Percentiles rank a stretch among this genome's conserved stretches.
These are phyloP conservation scores for Arctopsyche grandis DNA, from an alignment of 1,140 invertebrate genomes.

Conservation along the genomic window DNA sequence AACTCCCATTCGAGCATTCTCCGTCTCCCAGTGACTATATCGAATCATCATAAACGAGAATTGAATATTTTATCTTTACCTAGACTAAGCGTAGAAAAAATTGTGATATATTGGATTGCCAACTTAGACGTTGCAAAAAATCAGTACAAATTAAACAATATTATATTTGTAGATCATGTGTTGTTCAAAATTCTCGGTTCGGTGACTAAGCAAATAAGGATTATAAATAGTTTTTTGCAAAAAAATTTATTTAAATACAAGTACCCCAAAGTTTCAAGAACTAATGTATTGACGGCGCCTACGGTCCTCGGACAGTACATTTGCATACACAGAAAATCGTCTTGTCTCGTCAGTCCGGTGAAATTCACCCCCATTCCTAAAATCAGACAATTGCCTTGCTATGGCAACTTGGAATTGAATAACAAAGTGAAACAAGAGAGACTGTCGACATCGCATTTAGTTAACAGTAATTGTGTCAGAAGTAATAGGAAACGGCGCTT, in stretches of 20 bases:
- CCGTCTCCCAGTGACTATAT: not conserved
- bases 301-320: conserved; percentile 56
- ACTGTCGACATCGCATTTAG: not conserved
- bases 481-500: conserved; percentile 41
- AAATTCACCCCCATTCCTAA: conserved; percentile 61
- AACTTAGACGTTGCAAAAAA: conserved; percentile 26
- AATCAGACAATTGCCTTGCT: conserved; percentile 62
- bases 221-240: conserved; percentile 63
- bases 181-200: conserved; percentile 60
- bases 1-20: not conserved
- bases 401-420: conserved; percentile 64
- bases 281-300: conserved; percentile 61
- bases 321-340: conserved; percentile 58
- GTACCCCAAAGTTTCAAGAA: conserved; percentile 62
- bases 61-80: conserved; percentile 13
- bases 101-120: not conserved
- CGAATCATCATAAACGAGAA: not conserved
- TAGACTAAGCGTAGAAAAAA: conserved; percentile 24
- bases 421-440: conserved; percentile 63
- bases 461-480: conserved; percentile 27
- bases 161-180: conserved; percentile 42
- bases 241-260: conserved; percentile 61
- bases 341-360: conserved; percentile 58
- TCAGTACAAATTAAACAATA: conserved; percentile 46
- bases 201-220: conserved; percentile 61